Conservation (phyloP, 2,888 invertebrate genomes). For the Synergus laeviventris region DNA sequence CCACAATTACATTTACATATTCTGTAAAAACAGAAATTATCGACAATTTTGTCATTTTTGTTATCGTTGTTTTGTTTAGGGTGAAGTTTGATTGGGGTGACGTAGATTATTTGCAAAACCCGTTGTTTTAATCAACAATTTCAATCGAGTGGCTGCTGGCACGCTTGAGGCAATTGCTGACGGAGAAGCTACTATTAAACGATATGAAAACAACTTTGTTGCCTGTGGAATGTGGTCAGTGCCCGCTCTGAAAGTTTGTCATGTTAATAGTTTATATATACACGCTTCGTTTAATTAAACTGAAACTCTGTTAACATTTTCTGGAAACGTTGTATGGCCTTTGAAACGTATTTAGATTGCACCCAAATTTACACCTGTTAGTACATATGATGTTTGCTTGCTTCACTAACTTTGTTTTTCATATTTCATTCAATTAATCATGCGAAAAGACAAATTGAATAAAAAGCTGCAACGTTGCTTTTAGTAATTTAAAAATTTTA, state of each 20-base stretch:
- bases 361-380: conserved; percentile 30
- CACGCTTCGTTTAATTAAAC: conserved; percentile 37
- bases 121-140: conserved; percentile 58
- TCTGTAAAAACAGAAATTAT: too few relatives aligned
- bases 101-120: conserved; percentile 48
- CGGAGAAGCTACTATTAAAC: conserved; percentile 58
- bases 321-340: background rate
- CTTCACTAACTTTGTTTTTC: background rate
- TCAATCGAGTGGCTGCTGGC: conserved; percentile 54
- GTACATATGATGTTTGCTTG: background rate
- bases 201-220: conserved; percentile 62
- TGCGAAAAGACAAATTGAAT: background rate
- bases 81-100: background rate
- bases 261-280: conserved; percentile 40
- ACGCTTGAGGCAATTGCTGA: conserved; percentile 45
- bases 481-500: too few relatives aligned
- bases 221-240: conserved; percentile 48
- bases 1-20: too few relatives aligned
- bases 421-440: background rate
- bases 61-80: background rate
- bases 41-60: too few relatives aligned
- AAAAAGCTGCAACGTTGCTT: background rate
- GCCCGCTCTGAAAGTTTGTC: conserved; percentile 12
- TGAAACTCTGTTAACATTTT: conserved; percentile 38
- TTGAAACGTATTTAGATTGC: conserved; percentile 6